Evolutionary conservation across 1,140 invertebrate genomes (phyloP).

Genomic region (Tetramorium simillimum): DNA sequence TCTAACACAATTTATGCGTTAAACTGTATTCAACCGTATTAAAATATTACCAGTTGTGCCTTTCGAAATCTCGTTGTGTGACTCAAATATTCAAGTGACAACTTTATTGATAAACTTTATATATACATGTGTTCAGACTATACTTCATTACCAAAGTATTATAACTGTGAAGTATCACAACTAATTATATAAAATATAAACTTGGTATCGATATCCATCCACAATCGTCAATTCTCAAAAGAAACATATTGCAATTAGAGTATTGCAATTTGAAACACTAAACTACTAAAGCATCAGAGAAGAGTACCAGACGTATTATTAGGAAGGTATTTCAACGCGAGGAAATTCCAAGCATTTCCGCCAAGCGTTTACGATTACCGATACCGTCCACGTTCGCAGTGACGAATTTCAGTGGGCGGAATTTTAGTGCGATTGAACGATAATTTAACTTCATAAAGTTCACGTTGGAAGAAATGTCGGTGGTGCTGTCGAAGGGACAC

Average conservation of each 20-base stretch:
- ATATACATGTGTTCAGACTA: background rate
- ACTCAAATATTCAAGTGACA: background rate
- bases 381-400: background rate
- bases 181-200: background rate
- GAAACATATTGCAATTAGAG: background rate
- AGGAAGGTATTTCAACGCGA: background rate
- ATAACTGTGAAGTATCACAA: background rate
- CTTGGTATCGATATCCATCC: background rate
- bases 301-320: background rate
- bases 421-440: background rate
- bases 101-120: background rate
- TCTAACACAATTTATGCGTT: background rate
- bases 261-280: background rate
- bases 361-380: background rate
- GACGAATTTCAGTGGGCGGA: background rate
- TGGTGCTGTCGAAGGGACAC: background rate
- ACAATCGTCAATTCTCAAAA: slow-evolving; percentile 6
- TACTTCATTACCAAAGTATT: background rate
- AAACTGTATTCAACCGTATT: background rate
- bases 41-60: slow-evolving; percentile 23
- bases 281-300: background rate
- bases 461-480: background rate
- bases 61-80: background rate
- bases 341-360: background rate
- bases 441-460: slow-evolving; percentile 6